Conservation (phyloP, 2,888 invertebrate species). For the Listrodromus nycthemerus region DNA sequence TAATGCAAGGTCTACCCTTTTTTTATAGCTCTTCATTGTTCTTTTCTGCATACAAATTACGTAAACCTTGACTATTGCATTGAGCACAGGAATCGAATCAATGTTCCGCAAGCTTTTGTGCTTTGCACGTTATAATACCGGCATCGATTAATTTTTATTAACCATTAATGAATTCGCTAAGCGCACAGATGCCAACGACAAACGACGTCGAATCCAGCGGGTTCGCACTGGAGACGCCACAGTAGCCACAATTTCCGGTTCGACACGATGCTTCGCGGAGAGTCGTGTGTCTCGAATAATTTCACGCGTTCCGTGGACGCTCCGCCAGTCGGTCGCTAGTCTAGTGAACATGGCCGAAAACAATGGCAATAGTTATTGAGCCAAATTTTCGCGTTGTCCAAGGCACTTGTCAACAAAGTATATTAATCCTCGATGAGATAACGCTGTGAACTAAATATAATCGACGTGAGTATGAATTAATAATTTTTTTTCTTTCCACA, state of each 20-base stretch:
- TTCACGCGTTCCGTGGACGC: slow-evolving; percentile 60
- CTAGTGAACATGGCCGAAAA: slow-evolving; percentile 81
- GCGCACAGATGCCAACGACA: neutral
- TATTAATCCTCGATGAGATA: slow-evolving; percentile 69
- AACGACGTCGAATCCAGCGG: neutral
- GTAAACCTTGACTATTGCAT: neutral
- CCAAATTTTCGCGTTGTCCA: slow-evolving; percentile 70
- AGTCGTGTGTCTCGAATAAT: slow-evolving; percentile 56
- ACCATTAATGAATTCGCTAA: too few species aligned
- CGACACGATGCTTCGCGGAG: slow-evolving; percentile 6
- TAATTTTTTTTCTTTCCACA: neutral
- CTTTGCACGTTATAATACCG: too few species aligned
- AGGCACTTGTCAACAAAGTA: slow-evolving; percentile 79
- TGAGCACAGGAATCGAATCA: too few species aligned
- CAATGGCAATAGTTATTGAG: slow-evolving; percentile 79
- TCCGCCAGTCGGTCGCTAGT: slow-evolving; percentile 73
- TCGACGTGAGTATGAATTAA: slow-evolving; percentile 59
- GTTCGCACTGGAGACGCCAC: slow-evolving; percentile 41
- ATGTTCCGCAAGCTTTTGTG: too few species aligned
- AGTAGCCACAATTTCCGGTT: slow-evolving; percentile 45
- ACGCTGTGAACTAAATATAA: slow-evolving; percentile 46
- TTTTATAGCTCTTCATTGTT: too few species aligned
- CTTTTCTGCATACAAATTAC: neutral
- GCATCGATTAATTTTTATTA: too few species aligned
- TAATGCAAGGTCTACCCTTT: slow-evolving; percentile 15